Evolutionary conservation across 2,797 vertebrate species (phyloP).

Genomic region (Gymnocypris eckloni): DNA sequence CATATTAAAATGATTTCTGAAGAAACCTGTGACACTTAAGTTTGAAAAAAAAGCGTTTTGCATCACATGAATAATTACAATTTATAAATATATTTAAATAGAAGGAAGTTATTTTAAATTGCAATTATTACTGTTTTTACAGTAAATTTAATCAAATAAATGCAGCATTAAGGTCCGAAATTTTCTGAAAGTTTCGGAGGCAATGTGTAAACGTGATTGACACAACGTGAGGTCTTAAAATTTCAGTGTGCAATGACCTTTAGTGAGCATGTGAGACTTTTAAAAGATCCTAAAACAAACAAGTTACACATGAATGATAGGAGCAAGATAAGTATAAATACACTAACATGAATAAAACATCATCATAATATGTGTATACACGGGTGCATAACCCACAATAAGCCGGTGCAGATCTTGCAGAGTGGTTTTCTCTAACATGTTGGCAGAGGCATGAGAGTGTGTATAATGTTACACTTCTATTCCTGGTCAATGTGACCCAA

Average conservation of each 20-base stretch:
- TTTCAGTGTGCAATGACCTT: too few species aligned
- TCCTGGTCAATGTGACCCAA: slow-evolving; percentile 75
- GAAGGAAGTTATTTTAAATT: neutral
- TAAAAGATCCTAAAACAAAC: neutral
- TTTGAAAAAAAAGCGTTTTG: neutral
- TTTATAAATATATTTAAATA: neutral
- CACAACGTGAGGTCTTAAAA: too few species aligned
- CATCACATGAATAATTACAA: neutral
- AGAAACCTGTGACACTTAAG: too few species aligned
- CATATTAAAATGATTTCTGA: neutral
- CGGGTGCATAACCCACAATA: neutral
- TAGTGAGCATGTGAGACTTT: neutral
- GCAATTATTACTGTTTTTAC: neutral
- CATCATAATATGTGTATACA: neutral
- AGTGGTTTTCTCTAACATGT: slow-evolving; percentile 49
- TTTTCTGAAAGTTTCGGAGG: neutral
- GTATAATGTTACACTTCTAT: slow-evolving; percentile 81
- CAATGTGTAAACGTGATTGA: neutral
- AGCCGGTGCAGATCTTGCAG: slow-evolving; percentile 32
- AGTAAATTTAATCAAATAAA: neutral
- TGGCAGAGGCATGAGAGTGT: slow-evolving; percentile 64
- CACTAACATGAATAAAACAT: neutral
- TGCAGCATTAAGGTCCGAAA: neutral
- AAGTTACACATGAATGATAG: neutral
- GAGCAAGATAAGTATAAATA: neutral